A percentile compares a stretch with the other conserved stretches of the same genome.
Evolutionary conservation across 2,113 vertebrate genomes (phyloP).

Genomic region (Amphilophus citrinellus): DNA sequence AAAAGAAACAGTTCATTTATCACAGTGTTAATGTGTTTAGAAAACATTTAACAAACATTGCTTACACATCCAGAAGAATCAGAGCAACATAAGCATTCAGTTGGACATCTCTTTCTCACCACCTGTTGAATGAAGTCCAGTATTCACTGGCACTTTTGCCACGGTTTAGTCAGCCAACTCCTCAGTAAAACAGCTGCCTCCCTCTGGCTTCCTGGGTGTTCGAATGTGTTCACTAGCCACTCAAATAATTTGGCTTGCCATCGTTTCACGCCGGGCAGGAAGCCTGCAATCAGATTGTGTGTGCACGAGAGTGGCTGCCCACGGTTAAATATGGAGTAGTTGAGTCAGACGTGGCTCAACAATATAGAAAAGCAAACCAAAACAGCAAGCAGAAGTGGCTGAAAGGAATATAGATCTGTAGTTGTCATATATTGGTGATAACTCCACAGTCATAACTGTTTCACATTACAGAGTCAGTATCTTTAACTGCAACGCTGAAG

Average conservation of each 20-base stretch:
- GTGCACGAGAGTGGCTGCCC: slow-evolving; percentile 19
- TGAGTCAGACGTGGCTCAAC: slow-evolving; percentile 20
- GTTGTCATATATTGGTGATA: not conserved
- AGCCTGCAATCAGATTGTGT: slow-evolving; percentile 49
- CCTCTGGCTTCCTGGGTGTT: slow-evolving; percentile 48
- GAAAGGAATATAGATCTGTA: not conserved
- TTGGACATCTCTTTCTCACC: slow-evolving; percentile 20
- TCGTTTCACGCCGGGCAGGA: slow-evolving; percentile 50
- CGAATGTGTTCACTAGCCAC: slow-evolving; percentile 56
- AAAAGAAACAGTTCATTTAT: slow-evolving; percentile 9
- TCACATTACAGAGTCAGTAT: not conserved
- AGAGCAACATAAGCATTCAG: slow-evolving; percentile 12
- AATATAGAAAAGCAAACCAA: slow-evolving; percentile 2
- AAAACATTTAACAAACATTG: slow-evolving; percentile 36
- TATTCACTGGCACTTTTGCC: slow-evolving; percentile 30
- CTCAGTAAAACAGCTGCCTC: slow-evolving; percentile 67
- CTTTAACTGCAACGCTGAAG: slow-evolving; percentile 2
- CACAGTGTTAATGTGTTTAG: slow-evolving; percentile 19
- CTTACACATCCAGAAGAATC: slow-evolving; percentile 44
- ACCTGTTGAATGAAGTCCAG: slow-evolving; percentile 63
- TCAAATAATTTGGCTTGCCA: slow-evolving; percentile 56
- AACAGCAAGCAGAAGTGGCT: not conserved
- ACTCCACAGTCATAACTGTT: not conserved
- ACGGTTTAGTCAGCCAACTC: slow-evolving; percentile 41
- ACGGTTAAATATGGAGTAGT: slow-evolving; percentile 9